Evolutionary conservation across 2,888 invertebrate genomes (phyloP), one percentile per base, ranked within the genome.

Genomic region (Drosophila trichaetosa): DNA sequence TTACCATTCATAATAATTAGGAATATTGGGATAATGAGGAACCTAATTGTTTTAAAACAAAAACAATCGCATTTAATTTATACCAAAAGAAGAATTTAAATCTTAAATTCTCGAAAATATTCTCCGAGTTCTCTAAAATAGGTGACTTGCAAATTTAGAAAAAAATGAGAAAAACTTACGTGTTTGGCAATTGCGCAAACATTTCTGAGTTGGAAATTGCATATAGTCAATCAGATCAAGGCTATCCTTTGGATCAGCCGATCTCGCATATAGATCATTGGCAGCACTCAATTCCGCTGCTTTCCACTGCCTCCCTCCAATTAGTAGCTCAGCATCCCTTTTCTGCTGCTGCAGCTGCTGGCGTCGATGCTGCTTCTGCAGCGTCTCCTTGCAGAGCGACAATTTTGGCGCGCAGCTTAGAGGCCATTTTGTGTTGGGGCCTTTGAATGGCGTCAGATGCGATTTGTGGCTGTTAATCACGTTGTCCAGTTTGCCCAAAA

Each of bases 371-470:
- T 68, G 73, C 31, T 63, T 76, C 21, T 65, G 81, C 34, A 79
- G 33, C 10, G 77, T 80, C 34, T 79, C 77, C 46, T 68, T 76
- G 68, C 80, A 76, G 1, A 80, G 68, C 18, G 78, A 68, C 10
- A 72, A 24, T 63, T 80, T 80, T 56, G 79, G 68, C 56, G 65
- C 69, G 67, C 63, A 76, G 33, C 63, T 80, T 2, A 34, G 10
- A 10, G 80, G 67, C 58, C 57, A 63, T 29, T 63, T 51, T 29
- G 36, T 33, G 16, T n/a, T 36, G 57, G 60, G 48, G 38, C 53
- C 62, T 42, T 53, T 58, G 7, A 68, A 73, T 31, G 73, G 73
- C 36, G 73, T 73, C 34, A 51, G 0, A 21, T 51, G 18, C 21
- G 56, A 31, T 16, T 73, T 59, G 36, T 66, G 51, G 57, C 10